Percentiles rank a stretch among this genome's conserved stretches.
These are phyloP conservation scores for Boloria selene DNA, from an alignment of 2,888 invertebrate species.

Conservation along the genomic window DNA sequence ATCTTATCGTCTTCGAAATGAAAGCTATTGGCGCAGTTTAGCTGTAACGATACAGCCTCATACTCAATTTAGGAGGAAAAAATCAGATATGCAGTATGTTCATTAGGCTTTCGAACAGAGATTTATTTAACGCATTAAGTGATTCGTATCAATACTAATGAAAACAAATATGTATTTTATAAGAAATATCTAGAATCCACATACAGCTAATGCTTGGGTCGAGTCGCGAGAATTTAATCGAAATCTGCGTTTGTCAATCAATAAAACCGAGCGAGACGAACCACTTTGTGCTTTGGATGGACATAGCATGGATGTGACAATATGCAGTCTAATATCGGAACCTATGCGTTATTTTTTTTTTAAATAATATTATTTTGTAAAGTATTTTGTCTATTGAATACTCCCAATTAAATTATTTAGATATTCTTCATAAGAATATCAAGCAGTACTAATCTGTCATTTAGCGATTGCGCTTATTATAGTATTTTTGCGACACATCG, in stretches of 20 bases:
- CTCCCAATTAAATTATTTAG: no score
- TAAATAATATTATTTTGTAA: no score
- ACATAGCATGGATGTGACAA: slow-evolving; percentile 56
- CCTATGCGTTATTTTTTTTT: no score
- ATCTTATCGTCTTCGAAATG: slow-evolving; percentile 23
- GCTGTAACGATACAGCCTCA: slow-evolving; percentile 15
- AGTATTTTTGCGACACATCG: slow-evolving; percentile 14
- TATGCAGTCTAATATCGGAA: neutral
- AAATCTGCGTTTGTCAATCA: slow-evolving; percentile 78
- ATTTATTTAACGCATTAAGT: slow-evolving; percentile 51
- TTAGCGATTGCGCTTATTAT: slow-evolving; percentile 1
- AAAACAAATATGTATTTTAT: slow-evolving; percentile 44
- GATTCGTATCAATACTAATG: slow-evolving; percentile 44
- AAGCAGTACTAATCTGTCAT: neutral
- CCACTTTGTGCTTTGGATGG: slow-evolving; percentile 54
- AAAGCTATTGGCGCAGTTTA: slow-evolving; percentile 21
- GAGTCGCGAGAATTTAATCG: slow-evolving; percentile 72
- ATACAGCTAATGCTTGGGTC: slow-evolving; percentile 66
- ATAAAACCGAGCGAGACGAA: slow-evolving; percentile 65
- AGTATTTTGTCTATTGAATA: no score
- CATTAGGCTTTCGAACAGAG: slow-evolving; percentile 35
- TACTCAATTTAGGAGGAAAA: slow-evolving; percentile 25
- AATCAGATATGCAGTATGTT: slow-evolving; percentile 31
- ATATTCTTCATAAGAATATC: neutral
- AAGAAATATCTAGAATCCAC: slow-evolving; percentile 53